A percentile compares a stretch with the other conserved stretches of the same genome.
These are phyloP conservation scores for Mus minutoides DNA, from an alignment of 2,797 vertebrate genomes.

Conservation along the genomic window DNA sequence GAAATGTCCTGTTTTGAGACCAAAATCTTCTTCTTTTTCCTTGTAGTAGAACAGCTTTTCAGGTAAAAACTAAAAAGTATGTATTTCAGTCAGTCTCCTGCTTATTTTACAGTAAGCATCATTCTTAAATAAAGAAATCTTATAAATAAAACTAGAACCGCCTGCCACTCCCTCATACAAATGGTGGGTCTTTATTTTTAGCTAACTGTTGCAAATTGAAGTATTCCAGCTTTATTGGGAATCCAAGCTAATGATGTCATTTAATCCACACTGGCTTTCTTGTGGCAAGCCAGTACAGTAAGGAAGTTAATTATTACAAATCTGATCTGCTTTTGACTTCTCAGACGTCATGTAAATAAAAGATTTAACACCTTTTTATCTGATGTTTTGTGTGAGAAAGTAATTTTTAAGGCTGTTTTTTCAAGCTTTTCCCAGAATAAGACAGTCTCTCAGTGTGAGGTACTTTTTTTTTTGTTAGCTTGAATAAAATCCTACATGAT, in stretches of 20 bases:
- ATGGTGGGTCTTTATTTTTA: constrained; percentile 65
- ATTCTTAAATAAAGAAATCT: constrained; percentile 10
- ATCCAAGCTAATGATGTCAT: constrained; percentile 72
- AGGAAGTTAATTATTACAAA: constrained; percentile 63
- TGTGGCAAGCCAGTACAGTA: background rate
- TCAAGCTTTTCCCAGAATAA: constrained; percentile 45
- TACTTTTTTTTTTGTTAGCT: constrained; percentile 56
- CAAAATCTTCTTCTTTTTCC: background rate
- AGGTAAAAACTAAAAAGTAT: background rate
- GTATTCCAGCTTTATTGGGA: constrained; percentile 52
- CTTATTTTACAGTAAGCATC: constrained; percentile 48
- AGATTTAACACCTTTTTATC: background rate
- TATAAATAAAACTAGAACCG: constrained; percentile 45
- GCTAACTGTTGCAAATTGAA: constrained; percentile 61
- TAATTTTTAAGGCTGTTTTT: constrained; percentile 1
- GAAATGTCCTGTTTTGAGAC: background rate
- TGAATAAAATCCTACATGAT: constrained; percentile 55
- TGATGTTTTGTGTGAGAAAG: constrained; percentile 38
- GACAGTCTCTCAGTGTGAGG: constrained; percentile 1
- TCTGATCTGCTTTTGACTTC: constrained; percentile 59
- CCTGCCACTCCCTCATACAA: constrained; percentile 2
- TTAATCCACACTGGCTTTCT: constrained; percentile 12
- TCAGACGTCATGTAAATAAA: background rate
- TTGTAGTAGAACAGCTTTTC: background rate
- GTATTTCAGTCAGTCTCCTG: constrained; percentile 19